phyloP scores from a whole-genome alignment of 2,888 invertebrate species.

The Amphipoea oculea region DNA sequence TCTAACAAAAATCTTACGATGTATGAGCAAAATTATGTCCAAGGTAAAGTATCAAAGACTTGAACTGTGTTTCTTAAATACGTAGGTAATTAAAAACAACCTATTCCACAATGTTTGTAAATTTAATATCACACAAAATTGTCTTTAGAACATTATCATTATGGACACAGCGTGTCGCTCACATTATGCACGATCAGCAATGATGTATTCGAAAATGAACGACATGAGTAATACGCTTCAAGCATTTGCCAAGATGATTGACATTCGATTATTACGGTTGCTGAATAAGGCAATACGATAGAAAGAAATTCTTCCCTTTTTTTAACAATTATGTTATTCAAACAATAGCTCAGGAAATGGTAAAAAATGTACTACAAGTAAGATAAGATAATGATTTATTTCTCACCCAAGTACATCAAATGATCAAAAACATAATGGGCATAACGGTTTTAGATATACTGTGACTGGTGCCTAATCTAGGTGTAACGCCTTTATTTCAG shows the following conservation, averaged over 20 bases:
- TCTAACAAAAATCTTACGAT: neutral
- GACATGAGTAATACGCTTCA: conserved; percentile 32
- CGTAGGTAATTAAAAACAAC: neutral
- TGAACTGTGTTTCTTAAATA: neutral
- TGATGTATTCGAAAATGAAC: conserved; percentile 22
- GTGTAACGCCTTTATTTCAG: neutral
- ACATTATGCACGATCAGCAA: conserved; percentile 8
- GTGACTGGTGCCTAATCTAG: neutral
- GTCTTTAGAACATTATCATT: neutral
- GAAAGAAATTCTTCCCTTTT: neutral
- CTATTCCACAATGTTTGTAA: neutral
- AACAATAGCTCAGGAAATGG: conserved; percentile 9
- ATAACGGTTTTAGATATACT: neutral
- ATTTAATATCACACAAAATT: neutral
- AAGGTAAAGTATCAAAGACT: neutral
- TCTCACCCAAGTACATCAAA: neutral
- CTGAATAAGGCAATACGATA: conserved; percentile 1
- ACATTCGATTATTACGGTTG: conserved; percentile 27
- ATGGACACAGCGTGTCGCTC: neutral
- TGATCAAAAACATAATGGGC: neutral
- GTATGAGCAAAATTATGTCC: too few relatives aligned
- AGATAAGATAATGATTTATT: neutral
- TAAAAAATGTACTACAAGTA: neutral
- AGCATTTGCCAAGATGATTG: conserved; percentile 45
- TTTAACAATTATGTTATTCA: neutral